Evolutionary conservation across 2,888 invertebrate genomes (phyloP), one percentile per base, ranked within the genome.

Genomic region (Cantharis flavilabris): DNA sequence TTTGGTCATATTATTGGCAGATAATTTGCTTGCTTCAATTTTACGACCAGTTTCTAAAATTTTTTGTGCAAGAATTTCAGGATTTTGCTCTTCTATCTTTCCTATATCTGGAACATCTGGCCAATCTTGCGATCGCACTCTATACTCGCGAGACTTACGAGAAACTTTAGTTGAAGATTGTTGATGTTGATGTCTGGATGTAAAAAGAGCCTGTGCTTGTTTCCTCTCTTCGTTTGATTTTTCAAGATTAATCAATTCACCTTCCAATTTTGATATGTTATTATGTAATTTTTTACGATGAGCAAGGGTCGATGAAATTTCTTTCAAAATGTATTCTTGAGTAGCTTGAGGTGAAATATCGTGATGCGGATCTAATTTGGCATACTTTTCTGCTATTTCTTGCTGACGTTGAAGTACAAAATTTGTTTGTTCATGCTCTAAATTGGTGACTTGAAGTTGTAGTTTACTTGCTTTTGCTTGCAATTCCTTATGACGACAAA

Each of bases 51-150:
- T 96, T 88, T 97, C 97, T 62, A 97, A 89, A 81, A 97, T 97
- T 87, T 97, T 97, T 87, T 96, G 95, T 0, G 97, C 97, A 73
- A 97, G 89, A 72, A 97, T 92, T 88, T 97, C 97, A 0, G 97
- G 97, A 89, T 97, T 97, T 86, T 96, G 96, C 86, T 97, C 97
- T 85, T 97, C 95, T 77, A 97, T 97, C 88, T 96, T 97, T 1
- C 95, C 95, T 72, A 96, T 93, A 83, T 97, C 96, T 1, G 97
- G 96, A 30, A 97, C 94, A 83, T 96, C 96, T 0, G 96, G 96
- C 97, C 97, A 97, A 85, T 97, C 97, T 85, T 96, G 96, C 0
- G 96, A 95, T 3, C 96, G 91, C 7, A 94, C 93, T 16, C 96
- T 91, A 83, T 94, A 93, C 82, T 96, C 95, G 16, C 94, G 89